These are phyloP conservation scores for Discoglossus pictus DNA, from an alignment of 2,797 vertebrate genomes.

Conservation along the genomic window DNA sequence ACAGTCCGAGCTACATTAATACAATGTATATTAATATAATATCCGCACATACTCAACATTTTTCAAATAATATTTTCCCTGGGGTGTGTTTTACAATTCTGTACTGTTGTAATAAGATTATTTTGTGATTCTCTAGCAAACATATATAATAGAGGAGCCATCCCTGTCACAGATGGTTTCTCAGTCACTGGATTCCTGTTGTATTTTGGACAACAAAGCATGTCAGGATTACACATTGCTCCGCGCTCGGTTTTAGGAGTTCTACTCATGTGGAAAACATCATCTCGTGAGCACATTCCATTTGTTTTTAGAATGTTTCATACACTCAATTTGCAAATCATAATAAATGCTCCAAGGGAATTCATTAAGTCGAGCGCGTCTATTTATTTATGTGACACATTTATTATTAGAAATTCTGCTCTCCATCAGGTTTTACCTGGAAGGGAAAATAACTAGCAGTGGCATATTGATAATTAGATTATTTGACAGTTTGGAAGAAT, in stretches of 20 bases:
- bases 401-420: conserved; percentile 49
- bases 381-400: conserved; percentile 45
- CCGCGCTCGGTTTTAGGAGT: not conserved
- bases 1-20: too few relatives aligned
- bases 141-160: too few relatives aligned
- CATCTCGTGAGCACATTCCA: conserved; percentile 3
- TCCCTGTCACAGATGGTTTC: too few relatives aligned
- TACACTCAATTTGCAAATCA: conserved; percentile 35
- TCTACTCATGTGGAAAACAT: not conserved
- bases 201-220: too few relatives aligned
- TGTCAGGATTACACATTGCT: not conserved
- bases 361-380: conserved; percentile 33
- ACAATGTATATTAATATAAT: too few relatives aligned
- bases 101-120: too few relatives aligned
- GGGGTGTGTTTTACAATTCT: too few relatives aligned
- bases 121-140: too few relatives aligned
- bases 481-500: conserved; percentile 41
- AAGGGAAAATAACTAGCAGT: conserved; percentile 39
- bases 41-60: too few relatives aligned
- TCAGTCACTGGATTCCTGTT: too few relatives aligned
- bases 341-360: conserved; percentile 37
- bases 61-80: too few relatives aligned
- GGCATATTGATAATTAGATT: conserved; percentile 45
- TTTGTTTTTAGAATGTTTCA: conserved; percentile 42
- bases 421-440: conserved; percentile 37